Evolutionary conservation across 2,113 vertebrate genomes (phyloP).

Genomic region (Boulengerochromis microlepis): DNA sequence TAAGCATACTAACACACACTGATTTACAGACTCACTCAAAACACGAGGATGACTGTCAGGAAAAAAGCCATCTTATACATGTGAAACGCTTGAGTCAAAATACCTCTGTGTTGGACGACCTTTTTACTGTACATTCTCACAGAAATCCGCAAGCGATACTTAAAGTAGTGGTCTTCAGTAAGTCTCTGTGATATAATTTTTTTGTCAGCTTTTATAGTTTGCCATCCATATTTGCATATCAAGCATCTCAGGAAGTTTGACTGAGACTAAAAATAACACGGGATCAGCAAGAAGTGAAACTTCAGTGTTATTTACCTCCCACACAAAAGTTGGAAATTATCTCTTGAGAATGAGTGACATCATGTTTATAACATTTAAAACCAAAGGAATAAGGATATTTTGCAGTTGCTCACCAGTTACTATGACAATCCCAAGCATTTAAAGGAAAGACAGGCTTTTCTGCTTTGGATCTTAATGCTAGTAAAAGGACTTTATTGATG

Average conservation of each 20-base stretch:
- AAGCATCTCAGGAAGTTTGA: conserved; percentile 37
- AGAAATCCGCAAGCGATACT: neutral
- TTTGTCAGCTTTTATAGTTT: neutral
- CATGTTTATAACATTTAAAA: conserved; percentile 11
- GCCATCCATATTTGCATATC: conserved; percentile 38
- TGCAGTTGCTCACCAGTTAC: neutral
- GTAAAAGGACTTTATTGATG: neutral
- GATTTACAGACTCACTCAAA: neutral
- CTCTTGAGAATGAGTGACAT: conserved; percentile 10
- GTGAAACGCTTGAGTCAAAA: neutral
- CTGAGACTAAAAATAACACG: conserved; percentile 41
- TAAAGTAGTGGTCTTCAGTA: neutral
- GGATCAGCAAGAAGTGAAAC: neutral
- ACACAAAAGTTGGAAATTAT: conserved; percentile 1
- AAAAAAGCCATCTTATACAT: neutral
- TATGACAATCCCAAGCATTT: neutral
- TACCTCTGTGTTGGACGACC: neutral
- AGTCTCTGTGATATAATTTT: neutral
- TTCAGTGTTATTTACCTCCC: conserved; percentile 20
- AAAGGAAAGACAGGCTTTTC: neutral
- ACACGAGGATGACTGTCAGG: neutral
- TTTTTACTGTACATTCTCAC: neutral
- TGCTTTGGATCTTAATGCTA: neutral
- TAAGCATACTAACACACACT: neutral
- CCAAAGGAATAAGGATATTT: neutral